Base-by-base conservation (phyloP, 2,888 invertebrate species). In the Papilio gigon region DNA sequence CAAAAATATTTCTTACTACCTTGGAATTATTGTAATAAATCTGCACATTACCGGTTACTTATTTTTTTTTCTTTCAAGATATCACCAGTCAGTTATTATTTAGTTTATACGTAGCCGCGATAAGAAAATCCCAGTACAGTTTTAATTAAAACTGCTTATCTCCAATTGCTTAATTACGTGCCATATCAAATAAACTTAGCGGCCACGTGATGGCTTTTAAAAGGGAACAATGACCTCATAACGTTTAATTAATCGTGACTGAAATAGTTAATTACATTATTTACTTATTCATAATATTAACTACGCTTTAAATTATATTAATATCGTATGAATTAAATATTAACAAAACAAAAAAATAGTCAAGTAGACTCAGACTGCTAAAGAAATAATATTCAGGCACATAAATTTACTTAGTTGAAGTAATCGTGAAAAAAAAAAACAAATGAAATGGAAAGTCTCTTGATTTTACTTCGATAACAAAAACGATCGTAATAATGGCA, bases 201-300 rank as follows among this genome's bases (percentile, higher is more conserved):
- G 22, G 22, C 63, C 63, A 35, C 44, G 33, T 63, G 33, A 63
- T 50, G 22, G 14, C 35, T 30, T 56, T 56, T 30, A 50, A 47
- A 63, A 35, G 5, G 25, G 63, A 50, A 35, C 63, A 63, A 50
- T 14, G 50, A 50, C 50, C 63, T 20, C 50, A 63, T 63, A 47
- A 63, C 33, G 22, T 35, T 63, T 12, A 53, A 56, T 56, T 56
- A 56, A 56, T 30, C 53, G 17, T 30, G 30, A 30, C 30, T 30
- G 9, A 30, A 56, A 56, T 56, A 30, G 27, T 53, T 53, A 53
- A 53, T 53, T 53, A 53, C n/a, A 53, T n/a, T 53, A 53, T 53
- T 53, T 53, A 53, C 50, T 53, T 53, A 30, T 56, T 56, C n/a
- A 30, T 30, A 56, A 56, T 56, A 56, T 53, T 53, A n/a, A 4